A percentile compares a stretch with the other conserved stretches of the same genome.
These are phyloP conservation scores for Drosophila prostipennis DNA, from an alignment of 2,888 invertebrate genomes.

Conservation along the genomic window DNA sequence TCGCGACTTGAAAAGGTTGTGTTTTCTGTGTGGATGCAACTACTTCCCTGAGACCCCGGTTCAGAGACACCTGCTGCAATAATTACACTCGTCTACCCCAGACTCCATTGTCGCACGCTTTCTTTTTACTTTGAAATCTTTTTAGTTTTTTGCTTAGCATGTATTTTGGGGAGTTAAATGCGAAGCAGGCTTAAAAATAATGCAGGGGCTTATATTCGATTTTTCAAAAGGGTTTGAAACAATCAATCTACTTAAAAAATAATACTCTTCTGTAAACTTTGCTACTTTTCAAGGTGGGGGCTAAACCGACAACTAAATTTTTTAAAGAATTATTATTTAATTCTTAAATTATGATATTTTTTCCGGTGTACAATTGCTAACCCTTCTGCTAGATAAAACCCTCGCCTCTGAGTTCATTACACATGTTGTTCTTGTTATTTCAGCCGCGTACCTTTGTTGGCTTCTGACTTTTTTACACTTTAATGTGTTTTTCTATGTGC, in stretches of 20 bases:
- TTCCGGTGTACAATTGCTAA: constrained; percentile 3
- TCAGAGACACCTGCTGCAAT: constrained; percentile 45
- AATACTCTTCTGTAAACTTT: too few species aligned
- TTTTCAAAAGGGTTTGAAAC: neutral
- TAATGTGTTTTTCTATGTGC: constrained; percentile 59
- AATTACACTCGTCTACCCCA: constrained; percentile 20
- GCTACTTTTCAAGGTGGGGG: too few species aligned
- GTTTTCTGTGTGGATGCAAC: constrained; percentile 14
- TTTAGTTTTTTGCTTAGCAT: too few species aligned
- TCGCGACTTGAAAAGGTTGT: constrained; percentile 19
- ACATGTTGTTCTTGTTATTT: constrained; percentile 42
- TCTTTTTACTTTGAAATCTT: constrained; percentile 65
- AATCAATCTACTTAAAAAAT: neutral
- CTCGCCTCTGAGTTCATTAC: constrained; percentile 26
- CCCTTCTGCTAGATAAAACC: constrained; percentile 15
- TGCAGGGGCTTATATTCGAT: neutral
- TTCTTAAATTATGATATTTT: too few species aligned
- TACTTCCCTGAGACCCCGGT: constrained; percentile 37
- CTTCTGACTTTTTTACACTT: constrained; percentile 72
- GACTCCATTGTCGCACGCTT: constrained; percentile 61
- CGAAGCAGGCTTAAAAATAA: constrained; percentile 73
- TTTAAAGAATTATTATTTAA: too few species aligned
- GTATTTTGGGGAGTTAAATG: constrained; percentile 62
- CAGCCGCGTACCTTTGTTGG: constrained; percentile 66
- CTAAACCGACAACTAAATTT: too few species aligned